Evolutionary conservation across 2,888 invertebrate species (phyloP).

Genomic region (Baccha elongata): DNA sequence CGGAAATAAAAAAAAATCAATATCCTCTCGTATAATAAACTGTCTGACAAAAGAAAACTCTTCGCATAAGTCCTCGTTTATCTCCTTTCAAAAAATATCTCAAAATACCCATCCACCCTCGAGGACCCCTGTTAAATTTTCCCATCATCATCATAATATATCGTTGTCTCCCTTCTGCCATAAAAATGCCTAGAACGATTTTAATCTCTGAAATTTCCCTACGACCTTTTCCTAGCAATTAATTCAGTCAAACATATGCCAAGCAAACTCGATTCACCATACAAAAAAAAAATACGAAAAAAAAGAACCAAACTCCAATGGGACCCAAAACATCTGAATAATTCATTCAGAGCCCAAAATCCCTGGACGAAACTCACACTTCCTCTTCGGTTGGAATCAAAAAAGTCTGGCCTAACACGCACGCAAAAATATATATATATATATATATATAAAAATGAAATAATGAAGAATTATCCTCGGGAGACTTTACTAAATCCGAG

Average conservation of each 20-base stretch:
- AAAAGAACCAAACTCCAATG: neutral
- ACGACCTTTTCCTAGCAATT: constrained; percentile 66
- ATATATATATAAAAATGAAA: neutral
- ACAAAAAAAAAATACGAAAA: neutral
- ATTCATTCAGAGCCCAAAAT: constrained; percentile 68
- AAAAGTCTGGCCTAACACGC: constrained; percentile 23
- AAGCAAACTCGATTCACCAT: neutral
- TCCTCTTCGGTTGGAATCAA: neutral
- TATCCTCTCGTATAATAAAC: constrained; percentile 2
- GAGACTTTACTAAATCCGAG: constrained; percentile 63
- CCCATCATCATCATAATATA: constrained; percentile 31
- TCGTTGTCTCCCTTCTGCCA: neutral
- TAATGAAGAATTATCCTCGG: constrained; percentile 61
- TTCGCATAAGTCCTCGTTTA: neutral
- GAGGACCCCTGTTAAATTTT: neutral
- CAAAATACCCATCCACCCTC: neutral
- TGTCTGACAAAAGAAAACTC: constrained; percentile 6
- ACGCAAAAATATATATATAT: neutral
- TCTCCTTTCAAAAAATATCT: neutral
- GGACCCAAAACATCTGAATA: constrained; percentile 58
- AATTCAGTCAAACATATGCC: constrained; percentile 65
- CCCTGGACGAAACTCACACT: constrained; percentile 70
- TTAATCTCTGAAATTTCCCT: constrained; percentile 60
- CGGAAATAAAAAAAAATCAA: no score
- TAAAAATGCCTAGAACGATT: constrained; percentile 49